Evolutionary conservation across 1,140 invertebrate genomes (phyloP).

Genomic region (Hyles vespertilio): DNA sequence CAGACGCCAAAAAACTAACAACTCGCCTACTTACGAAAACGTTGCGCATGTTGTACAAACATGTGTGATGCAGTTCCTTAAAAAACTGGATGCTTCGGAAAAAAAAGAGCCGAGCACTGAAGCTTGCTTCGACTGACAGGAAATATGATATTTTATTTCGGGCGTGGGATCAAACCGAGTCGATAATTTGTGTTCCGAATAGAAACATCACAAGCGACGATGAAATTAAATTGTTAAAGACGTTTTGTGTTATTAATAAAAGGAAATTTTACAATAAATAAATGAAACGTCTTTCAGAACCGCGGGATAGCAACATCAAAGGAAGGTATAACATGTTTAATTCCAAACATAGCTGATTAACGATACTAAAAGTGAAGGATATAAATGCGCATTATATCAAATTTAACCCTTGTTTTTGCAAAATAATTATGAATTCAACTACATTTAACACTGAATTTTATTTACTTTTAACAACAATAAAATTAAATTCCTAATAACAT

Average conservation of each 20-base stretch:
- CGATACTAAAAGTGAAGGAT: too few relatives aligned
- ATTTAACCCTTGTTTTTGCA: too few relatives aligned
- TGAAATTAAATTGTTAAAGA: slow-evolving; percentile 58
- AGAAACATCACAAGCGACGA: slow-evolving; percentile 53
- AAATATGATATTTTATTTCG: slow-evolving; percentile 76
- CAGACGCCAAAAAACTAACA: slow-evolving; percentile 48
- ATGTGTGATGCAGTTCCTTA: slow-evolving; percentile 68
- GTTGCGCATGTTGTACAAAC: slow-evolving; percentile 62
- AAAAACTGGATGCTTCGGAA: slow-evolving; percentile 59
- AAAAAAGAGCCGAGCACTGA: slow-evolving; percentile 66
- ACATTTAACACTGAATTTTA: too few relatives aligned
- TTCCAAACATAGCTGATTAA: too few relatives aligned
- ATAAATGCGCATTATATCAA: too few relatives aligned
- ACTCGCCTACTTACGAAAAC: slow-evolving; percentile 37
- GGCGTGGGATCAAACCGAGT: slow-evolving; percentile 71
- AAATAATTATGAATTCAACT: too few relatives aligned
- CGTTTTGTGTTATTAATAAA: slow-evolving; percentile 43
- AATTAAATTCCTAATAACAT: too few relatives aligned
- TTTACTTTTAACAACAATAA: too few relatives aligned
- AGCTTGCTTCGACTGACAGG: slow-evolving; percentile 63
- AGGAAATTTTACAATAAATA: slow-evolving; percentile 28
- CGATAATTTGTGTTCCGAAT: slow-evolving; percentile 69
- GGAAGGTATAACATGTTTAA: too few relatives aligned
- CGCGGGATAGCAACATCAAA: slow-evolving; percentile 20
- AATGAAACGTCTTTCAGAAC: slow-evolving; percentile 22